Base-by-base conservation (phyloP, 2,797 vertebrate genomes). In the Denticeps clupeoides region DNA sequence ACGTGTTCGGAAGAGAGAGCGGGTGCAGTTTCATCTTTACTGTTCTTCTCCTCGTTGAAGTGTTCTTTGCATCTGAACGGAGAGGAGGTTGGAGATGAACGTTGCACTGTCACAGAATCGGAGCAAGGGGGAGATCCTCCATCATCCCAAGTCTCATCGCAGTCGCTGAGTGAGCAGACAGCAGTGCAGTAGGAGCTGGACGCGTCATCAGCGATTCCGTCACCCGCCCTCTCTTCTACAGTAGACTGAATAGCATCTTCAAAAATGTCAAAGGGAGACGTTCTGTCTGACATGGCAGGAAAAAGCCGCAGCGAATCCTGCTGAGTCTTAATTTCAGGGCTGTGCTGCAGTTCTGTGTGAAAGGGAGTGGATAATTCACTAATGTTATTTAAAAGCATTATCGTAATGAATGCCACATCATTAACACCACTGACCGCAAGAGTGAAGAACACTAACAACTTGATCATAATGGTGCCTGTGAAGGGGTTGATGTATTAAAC, bases 171-270 rank as follows among this genome's bases (percentile, higher is more conserved):
- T 35, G 58, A 70, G 56, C 60, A 59, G 46, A 63, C 43, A 25
- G 62, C 58, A 47, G 56, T 56, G 53, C 49, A 60, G 47, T 63
- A 67, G 49, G 64, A 63, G 50, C 60, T 59, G 43, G 58, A 60
- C 4, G 58, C 65, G 28, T 63, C 59, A 49, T 65, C 59, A 15
- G 41, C 55, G 12, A 42, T 22, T 53, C 62, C 50, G 43, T 53
- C 49, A 7, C n/a, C 23, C n/a, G n/a, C n/a, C n/a, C n/a, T n/a
- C n/a, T n/a, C n/a, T n/a, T n/a, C n/a, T n/a, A n/a, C n/a, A 3
- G 42, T 43, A 6, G 42, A 26, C 21, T 41, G 41, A 37, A 16
- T 6, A 18, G 35, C 52, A 27, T 38, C 24, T 21, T 44, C 38
- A 28, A 47, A 43, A 31, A 40, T 3, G 29, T 37, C 35, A 29